Conservation (phyloP, 2,113 vertebrate genomes). For the Leuciscus idus region DNA sequence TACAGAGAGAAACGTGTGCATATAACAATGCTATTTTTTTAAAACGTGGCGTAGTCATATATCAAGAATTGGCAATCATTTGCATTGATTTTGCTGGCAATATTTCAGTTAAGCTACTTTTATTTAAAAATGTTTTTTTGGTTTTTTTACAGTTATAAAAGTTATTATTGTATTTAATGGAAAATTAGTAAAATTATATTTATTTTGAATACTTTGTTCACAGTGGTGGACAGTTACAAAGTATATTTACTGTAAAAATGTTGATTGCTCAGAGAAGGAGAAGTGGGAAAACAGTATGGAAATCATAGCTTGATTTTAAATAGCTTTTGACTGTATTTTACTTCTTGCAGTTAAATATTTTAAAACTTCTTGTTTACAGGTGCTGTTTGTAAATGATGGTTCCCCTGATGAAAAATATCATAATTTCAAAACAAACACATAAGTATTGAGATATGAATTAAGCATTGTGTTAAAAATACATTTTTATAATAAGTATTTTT, state of each 20-base stretch:
- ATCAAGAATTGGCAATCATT: background rate
- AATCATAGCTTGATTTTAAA: background rate
- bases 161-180: too few species aligned
- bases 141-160: background rate
- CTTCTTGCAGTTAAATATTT: background rate
- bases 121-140: background rate
- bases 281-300: background rate
- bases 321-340: background rate
- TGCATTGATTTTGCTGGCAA: background rate
- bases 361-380: background rate
- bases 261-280: too few species aligned
- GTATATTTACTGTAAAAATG: too few species aligned
- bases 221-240: too few species aligned
- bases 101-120: background rate
- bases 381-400: background rate
- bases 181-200: too few species aligned
- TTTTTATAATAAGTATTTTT: background rate
- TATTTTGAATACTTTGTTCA: too few species aligned
- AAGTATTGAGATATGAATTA: background rate
- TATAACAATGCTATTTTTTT: background rate
- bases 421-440: background rate
- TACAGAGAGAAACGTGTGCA: background rate
- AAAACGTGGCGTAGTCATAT: background rate
- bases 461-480: background rate
- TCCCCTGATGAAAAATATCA: background rate